A percentile compares a stretch with the other conserved stretches of the same genome.
Conservation (phyloP, 2,888 invertebrate genomes). For the Aleiodes alternator region DNA sequence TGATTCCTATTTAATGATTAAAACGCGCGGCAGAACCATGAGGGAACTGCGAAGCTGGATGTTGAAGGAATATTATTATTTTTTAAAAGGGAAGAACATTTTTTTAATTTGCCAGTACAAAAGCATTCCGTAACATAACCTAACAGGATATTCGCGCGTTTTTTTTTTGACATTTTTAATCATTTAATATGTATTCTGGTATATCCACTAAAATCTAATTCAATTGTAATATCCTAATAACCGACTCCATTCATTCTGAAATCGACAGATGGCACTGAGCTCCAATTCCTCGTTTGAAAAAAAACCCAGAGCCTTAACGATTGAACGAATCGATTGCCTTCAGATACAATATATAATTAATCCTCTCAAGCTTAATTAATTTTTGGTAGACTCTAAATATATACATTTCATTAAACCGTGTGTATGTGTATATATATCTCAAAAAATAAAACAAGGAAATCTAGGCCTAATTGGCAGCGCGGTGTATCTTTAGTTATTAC, state of each 20-base stretch:
- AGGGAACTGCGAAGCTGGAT: constrained; percentile 28
- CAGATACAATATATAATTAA: constrained; percentile 50
- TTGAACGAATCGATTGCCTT: constrained; percentile 54
- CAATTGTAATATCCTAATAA: constrained; percentile 3
- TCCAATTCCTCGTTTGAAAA: neutral
- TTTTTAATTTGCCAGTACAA: constrained; percentile 65
- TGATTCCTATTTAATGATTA: neutral
- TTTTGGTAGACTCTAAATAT: constrained; percentile 69
- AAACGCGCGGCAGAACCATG: constrained; percentile 21
- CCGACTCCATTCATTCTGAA: constrained; percentile 37
- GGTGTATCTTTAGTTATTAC: constrained; percentile 52
- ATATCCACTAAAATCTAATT: constrained; percentile 12
- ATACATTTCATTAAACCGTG: constrained; percentile 60
- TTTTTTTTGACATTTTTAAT: constrained; percentile 18
- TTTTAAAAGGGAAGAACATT: constrained; percentile 59
- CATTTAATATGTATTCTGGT: constrained; percentile 2
- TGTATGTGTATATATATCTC: constrained; percentile 59
- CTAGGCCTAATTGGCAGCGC: constrained; percentile 74
- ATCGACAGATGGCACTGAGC: constrained; percentile 46
- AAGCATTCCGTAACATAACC: constrained; percentile 58
- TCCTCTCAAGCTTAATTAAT: constrained; percentile 62
- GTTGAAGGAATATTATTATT: constrained; percentile 8
- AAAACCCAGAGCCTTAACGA: constrained; percentile 27
- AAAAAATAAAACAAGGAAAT: constrained; percentile 66
- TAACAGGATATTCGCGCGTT: constrained; percentile 20